Conservation (phyloP, 2,113 vertebrate species). For the Ptilonorhynchus violaceus region DNA sequence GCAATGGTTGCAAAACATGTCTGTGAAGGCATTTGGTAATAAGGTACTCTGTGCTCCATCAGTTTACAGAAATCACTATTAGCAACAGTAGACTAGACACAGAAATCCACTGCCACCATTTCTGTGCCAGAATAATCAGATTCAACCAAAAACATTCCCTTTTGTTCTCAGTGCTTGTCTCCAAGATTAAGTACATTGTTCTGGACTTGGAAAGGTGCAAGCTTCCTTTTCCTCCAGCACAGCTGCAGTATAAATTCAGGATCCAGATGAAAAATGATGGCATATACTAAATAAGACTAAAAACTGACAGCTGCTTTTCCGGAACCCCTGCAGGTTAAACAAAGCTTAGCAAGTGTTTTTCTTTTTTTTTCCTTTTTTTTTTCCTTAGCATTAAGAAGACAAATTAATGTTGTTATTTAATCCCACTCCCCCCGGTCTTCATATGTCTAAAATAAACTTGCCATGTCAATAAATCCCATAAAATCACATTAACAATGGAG, state of each 20-base stretch:
- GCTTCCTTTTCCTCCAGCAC: constrained; percentile 35
- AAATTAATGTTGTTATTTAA: background rate
- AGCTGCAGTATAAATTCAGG: background rate
- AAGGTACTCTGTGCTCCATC: constrained; percentile 22
- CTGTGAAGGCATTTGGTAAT: background rate
- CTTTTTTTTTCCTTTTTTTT: background rate
- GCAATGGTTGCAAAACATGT: background rate
- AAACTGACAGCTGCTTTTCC: constrained; percentile 33
- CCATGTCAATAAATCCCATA: background rate
- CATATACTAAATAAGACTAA: background rate
- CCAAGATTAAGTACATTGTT: constrained; percentile 52
- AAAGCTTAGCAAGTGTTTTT: background rate
- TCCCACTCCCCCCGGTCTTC: background rate
- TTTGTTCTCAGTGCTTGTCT: constrained; percentile 21
- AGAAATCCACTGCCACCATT: constrained; percentile 7
- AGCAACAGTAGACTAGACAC: constrained; percentile 13
- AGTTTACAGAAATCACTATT: constrained; percentile 32
- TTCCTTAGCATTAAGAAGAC: background rate
- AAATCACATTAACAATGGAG: background rate
- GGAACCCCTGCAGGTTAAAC: background rate
- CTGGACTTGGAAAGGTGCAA: constrained; percentile 37
- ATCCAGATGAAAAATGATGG: constrained; percentile 48
- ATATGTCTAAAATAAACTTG: background rate
- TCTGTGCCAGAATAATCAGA: background rate
- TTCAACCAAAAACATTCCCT: constrained; percentile 14